These are phyloP conservation scores for Drosophila truncata DNA, from an alignment of 1,140 invertebrate genomes.

Conservation along the genomic window DNA sequence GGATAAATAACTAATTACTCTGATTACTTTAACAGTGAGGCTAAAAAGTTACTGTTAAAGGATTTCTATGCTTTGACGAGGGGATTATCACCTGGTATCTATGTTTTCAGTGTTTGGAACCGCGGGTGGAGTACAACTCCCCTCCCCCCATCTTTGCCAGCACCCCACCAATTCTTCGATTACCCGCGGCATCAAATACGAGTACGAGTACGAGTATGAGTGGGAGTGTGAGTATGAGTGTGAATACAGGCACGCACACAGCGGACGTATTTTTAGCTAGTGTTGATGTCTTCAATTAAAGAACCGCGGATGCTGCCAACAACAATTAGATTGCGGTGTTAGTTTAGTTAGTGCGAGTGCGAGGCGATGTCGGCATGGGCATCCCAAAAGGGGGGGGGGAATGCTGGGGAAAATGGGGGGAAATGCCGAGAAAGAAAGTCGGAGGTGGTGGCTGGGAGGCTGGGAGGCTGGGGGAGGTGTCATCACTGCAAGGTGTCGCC, in stretches of 20 bases:
- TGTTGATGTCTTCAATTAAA: slow-evolving; percentile 84
- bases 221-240: background rate
- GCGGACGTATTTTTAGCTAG: slow-evolving; percentile 75
- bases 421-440: background rate
- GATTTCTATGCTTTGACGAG: background rate
- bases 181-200: slow-evolving; percentile 1
- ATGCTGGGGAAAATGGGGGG: background rate
- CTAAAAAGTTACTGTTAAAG: background rate
- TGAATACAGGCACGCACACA: slow-evolving; percentile 11
- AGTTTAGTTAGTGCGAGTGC: slow-evolving; percentile 72
- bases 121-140: background rate
- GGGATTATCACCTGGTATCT: background rate
- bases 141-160: background rate
- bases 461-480: no score
- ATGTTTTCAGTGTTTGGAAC: background rate
- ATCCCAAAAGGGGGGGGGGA: no score
- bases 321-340: slow-evolving; percentile 80
- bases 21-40: background rate
- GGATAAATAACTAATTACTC: background rate
- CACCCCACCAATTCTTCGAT: slow-evolving; percentile 1
- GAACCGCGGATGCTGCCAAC: slow-evolving; percentile 78
- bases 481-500: slow-evolving; percentile 61
- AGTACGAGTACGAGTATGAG: background rate
- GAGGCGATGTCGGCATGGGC: slow-evolving; percentile 50
- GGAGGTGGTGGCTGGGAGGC: background rate